phyloP scores from a whole-genome alignment of 2,113 vertebrate genomes.

The Lepus timidus region DNA sequence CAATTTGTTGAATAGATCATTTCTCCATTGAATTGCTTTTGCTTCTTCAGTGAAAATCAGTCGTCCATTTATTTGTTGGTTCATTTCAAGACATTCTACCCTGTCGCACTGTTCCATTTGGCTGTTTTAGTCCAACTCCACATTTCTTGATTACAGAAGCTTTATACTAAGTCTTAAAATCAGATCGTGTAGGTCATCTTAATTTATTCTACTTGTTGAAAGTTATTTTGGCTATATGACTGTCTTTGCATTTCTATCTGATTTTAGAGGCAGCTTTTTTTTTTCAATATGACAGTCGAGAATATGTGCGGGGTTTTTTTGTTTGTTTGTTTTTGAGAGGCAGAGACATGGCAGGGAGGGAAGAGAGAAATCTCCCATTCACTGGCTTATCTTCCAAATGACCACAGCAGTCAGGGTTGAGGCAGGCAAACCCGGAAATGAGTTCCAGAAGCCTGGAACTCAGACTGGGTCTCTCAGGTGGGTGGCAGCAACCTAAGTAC shows the following conservation, averaged over 20 bases:
- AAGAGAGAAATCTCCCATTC: too few species aligned
- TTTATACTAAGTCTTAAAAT: too few species aligned
- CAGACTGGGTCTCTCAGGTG: too few species aligned
- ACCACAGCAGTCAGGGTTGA: too few species aligned
- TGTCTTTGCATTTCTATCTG: not conserved
- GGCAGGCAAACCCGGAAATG: too few species aligned
- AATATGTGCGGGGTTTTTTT: too few species aligned
- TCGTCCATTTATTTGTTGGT: not conserved
- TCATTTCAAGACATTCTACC: not conserved
- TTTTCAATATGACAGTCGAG: too few species aligned
- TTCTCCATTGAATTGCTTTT: conserved; percentile 7
- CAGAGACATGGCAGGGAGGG: too few species aligned
- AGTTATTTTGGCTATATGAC: not conserved
- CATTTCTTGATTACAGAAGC: not conserved
- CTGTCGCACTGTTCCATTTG: not conserved
- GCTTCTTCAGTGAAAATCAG: not conserved
- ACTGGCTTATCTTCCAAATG: too few species aligned
- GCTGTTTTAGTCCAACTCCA: not conserved
- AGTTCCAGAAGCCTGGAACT: too few species aligned
- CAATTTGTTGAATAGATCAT: not conserved
- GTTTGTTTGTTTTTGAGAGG: not conserved
- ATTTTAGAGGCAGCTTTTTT: not conserved
- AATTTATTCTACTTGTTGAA: not conserved
- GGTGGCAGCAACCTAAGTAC: too few species aligned
- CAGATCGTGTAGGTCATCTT: too few species aligned